phyloP scores from a whole-genome alignment of 2,113 vertebrate genomes.

The Poecile atricapillus region DNA sequence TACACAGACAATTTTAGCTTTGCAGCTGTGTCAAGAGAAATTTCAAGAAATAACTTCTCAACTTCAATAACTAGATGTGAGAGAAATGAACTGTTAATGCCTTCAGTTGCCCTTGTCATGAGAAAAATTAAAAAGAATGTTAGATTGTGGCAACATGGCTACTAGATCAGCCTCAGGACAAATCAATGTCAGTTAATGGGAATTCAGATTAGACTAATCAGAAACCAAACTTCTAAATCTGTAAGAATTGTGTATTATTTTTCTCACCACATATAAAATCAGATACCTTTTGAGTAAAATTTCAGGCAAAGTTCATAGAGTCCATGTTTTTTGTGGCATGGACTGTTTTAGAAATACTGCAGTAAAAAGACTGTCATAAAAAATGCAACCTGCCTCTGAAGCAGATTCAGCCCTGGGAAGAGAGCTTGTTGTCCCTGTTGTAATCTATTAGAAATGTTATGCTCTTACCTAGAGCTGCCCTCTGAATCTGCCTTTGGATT shows the following conservation, averaged over 20 bases:
- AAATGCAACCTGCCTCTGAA: not conserved
- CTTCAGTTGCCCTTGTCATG: not conserved
- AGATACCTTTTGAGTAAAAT: not conserved
- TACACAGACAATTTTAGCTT: not conserved
- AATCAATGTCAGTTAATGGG: not conserved
- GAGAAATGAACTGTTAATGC: not conserved
- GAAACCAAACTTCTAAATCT: not conserved
- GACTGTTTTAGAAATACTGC: not conserved
- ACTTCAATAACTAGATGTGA: not conserved
- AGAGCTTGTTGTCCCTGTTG: not conserved
- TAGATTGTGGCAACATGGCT: not conserved
- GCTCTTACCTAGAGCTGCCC: conserved; percentile 81
- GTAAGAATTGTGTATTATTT: not conserved
- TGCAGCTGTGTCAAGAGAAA: conserved; percentile 46
- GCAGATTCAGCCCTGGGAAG: not conserved
- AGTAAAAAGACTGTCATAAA: not conserved
- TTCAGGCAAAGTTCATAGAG: not conserved
- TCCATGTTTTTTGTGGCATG: not conserved
- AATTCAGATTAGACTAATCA: not conserved
- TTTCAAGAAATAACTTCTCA: not conserved
- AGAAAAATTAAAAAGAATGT: not conserved
- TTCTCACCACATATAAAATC: not conserved
- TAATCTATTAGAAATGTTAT: not conserved
- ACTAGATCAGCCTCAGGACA: not conserved
- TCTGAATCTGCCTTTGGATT: conserved; percentile 79